Percentiles rank a stretch among this genome's conserved stretches.
phyloP scores from a whole-genome alignment of 2,113 vertebrate species.

The Oryzias melastigma region DNA sequence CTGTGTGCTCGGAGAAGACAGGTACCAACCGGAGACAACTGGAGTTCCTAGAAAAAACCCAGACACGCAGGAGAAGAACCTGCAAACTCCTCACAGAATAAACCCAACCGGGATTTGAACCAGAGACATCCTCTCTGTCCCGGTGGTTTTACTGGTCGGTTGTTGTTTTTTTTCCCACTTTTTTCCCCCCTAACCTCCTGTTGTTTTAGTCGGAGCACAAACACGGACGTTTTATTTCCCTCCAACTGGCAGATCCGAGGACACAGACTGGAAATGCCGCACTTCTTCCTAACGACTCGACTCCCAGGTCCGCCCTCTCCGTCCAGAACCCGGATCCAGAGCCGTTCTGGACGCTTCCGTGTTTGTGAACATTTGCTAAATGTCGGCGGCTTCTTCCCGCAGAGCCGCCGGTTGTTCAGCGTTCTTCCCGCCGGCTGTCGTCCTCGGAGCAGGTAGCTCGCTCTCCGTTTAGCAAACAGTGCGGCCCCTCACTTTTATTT shows the following conservation, averaged over 20 bases:
- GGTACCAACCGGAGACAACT: no score
- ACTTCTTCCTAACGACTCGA: not conserved
- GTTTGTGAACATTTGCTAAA: constrained; percentile 60
- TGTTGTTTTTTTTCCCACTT: no score
- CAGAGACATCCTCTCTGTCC: no score
- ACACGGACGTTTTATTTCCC: not conserved
- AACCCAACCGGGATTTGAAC: no score
- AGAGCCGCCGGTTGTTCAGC: not conserved
- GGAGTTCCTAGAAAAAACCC: no score
- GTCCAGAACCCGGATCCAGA: not conserved
- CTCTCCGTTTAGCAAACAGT: constrained; percentile 98
- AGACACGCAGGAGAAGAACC: no score
- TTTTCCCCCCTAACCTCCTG: no score
- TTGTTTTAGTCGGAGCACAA: no score
- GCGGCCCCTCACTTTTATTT: constrained; percentile 98
- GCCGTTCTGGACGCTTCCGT: constrained; percentile 22
- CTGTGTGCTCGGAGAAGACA: no score
- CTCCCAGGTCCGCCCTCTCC: constrained; percentile 10
- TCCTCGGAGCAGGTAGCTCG: constrained; percentile 92
- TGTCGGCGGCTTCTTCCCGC: constrained; percentile 40
- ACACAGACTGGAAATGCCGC: constrained; percentile 32
- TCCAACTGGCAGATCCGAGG: constrained; percentile 9
- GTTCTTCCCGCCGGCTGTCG: constrained; percentile 64
- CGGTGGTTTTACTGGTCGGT: no score
- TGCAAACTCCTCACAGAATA: no score